Base-by-base conservation (phyloP, 2,797 vertebrate genomes). In the Cirrhinus molitorella region DNA sequence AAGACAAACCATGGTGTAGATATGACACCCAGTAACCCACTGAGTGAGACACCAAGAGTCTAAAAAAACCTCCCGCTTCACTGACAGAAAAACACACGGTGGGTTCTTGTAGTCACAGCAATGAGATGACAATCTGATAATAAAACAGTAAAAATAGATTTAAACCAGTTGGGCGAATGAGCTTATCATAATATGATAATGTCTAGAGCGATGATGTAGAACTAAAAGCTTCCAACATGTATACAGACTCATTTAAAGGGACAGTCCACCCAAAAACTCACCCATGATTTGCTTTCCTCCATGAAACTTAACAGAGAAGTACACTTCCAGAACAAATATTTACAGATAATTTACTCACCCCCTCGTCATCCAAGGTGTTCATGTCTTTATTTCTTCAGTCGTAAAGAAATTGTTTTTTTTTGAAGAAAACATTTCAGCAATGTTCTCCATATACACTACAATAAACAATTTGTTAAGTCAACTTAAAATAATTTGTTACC, bases 1-100 rank as follows among this genome's bases (percentile, higher is more conserved):
- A 90, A 93, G 89, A 94, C 90, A 86, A 86, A 68, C 79, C 65
- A 87, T 81, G 83, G 74, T 86, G 88, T 72, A 86, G 88, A 91
- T 76, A 90, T 45, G 83, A 85, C 87, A 78, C 86, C 87, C 90
- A 90, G 91, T 87, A 88, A 80, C 87, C 77, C 51, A 85, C 79
- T 71, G 5, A 70, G 66, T 8, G 45, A 71, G 45, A 59, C 51
- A 21, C n/a, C 34, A 25, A 57, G 75, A 49, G 72, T 79, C 81
- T 31, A 25, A 51, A 55, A 37, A 79, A 84, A 81, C 84, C 68
- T 72, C 49, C 65, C 16, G 53, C 53, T 81, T 61, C 16, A 45
- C 0, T 8, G 49, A 51, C 43, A n/a, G 25, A 34, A 45, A 72
- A 31, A 53, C 37, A 72, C 47, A 66, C 43, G 43, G 34, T 19